Evolutionary conservation across 1,140 invertebrate genomes (phyloP).

Genomic region (Delia radicum): DNA sequence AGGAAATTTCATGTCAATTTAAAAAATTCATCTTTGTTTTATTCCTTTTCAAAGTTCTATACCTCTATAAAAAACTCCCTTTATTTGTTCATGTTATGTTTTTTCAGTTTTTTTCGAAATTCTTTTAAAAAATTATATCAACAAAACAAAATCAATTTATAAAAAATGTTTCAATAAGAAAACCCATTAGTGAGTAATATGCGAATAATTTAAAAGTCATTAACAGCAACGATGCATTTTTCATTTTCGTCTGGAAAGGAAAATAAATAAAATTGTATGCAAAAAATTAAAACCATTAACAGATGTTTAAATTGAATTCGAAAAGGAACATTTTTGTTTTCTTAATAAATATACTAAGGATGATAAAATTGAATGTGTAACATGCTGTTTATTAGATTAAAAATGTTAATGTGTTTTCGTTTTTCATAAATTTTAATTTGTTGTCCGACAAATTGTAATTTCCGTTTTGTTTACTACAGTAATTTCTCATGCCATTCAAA

Average conservation of each 20-base stretch:
- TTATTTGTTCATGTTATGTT: too few relatives aligned
- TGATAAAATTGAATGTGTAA: too few relatives aligned
- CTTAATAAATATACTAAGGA: too few relatives aligned
- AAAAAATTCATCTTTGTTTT: too few relatives aligned
- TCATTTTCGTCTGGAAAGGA: not conserved
- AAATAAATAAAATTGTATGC: constrained; percentile 9
- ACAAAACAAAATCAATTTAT: not conserved
- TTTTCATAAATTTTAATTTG: constrained; percentile 21
- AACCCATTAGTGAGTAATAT: constrained; percentile 55
- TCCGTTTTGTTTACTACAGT: constrained; percentile 31
- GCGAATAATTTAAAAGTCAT: constrained; percentile 55
- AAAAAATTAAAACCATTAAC: not conserved
- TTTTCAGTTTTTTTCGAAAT: too few relatives aligned
- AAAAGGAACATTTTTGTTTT: not conserved
- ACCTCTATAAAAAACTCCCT: too few relatives aligned
- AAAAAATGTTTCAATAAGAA: constrained; percentile 2
- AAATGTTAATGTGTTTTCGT: constrained; percentile 8
- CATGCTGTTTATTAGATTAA: constrained; percentile 16
- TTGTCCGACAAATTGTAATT: constrained; percentile 51
- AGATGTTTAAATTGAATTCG: not conserved
- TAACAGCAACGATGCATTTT: constrained; percentile 29
- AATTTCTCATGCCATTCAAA: not conserved
- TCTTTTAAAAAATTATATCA: not conserved
- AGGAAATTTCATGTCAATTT: too few relatives aligned
- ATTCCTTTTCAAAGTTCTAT: too few relatives aligned